Evolutionary conservation across 2,113 vertebrate species (phyloP), one percentile per base, ranked within the genome.

Genomic region (Sturnira hondurensis): DNA sequence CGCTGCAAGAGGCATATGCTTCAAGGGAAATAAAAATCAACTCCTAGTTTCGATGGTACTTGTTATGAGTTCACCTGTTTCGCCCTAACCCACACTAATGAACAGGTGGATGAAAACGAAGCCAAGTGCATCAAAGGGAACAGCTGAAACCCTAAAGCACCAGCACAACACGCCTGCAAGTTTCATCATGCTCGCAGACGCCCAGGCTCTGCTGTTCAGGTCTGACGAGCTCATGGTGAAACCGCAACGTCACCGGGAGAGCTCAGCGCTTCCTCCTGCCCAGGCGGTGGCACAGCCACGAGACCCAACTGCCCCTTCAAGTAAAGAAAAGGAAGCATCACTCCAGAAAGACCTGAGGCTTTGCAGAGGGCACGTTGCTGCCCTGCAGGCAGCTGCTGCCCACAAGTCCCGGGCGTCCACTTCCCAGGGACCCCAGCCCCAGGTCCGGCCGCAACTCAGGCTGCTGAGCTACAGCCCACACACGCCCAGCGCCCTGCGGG

Each of bases 51-150:
- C 98, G 98, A 98, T 96, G 93, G 97, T 97, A 95, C 98, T 98
- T 98, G 98, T 98, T 97, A 93, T 76, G 97, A 89, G 98, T 98
- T 98, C 98, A 98, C 98, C 98, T 98, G 98, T 99, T 98, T 98
- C 98, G 97, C 98, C 98, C 98, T 98, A 97, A 86, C 94, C 93
- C 71, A 97, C 98, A 97, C 97, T 99, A 98, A 99, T 98, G 98
- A 98, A 98, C 98, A 98, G 98, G 98, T 99, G 98, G 97, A 98
- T 96, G 94, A 92, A 97, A 97, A 97, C 43, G 97, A 97, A 98
- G 98, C 98, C 98, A 98, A 98, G 98, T 94, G 98, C 98, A 98
- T 96, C 96, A 98, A 98, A 98, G 97, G 97, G 97, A 97, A 97
- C 98, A 97, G 97, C 98, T 84, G 98, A 93, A 97, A 98, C 91